These are phyloP conservation scores for Lasius platythorax DNA, from an alignment of 2,888 invertebrate genomes.

Conservation along the genomic window DNA sequence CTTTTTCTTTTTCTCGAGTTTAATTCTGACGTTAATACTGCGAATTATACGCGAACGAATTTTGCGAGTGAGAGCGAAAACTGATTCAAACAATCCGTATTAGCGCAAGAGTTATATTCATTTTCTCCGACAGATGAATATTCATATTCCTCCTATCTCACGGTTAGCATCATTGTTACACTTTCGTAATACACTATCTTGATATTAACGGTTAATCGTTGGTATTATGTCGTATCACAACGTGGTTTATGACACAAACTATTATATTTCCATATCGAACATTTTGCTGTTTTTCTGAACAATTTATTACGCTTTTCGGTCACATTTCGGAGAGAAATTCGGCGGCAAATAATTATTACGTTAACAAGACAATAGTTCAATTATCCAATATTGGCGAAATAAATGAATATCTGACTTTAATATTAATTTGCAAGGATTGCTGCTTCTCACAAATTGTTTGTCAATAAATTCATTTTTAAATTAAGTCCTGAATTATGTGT, in stretches of 20 bases:
- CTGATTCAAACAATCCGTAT: constrained; percentile 47
- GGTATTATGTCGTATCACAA: constrained; percentile 22
- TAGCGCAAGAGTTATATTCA: constrained; percentile 51
- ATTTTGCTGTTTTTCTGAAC: neutral
- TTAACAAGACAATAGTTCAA: constrained; percentile 20
- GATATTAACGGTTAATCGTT: constrained; percentile 35
- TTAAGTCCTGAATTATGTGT: neutral
- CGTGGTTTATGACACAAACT: neutral
- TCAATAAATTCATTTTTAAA: neutral
- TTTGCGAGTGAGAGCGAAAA: constrained; percentile 33
- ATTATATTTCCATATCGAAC: constrained; percentile 1
- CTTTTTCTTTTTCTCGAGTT: constrained; percentile 1
- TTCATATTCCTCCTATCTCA: constrained; percentile 21
- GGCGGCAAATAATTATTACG: neutral
- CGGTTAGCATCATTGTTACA: constrained; percentile 26
- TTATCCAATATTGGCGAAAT: neutral
- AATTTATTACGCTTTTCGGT: neutral
- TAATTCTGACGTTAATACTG: constrained; percentile 38
- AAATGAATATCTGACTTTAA: neutral
- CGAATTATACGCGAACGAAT: constrained; percentile 47
- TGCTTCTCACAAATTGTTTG: neutral
- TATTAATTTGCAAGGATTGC: neutral
- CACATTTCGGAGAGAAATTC: neutral
- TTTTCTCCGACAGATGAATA: constrained; percentile 29
- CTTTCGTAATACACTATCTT: constrained; percentile 21